Base-by-base conservation (phyloP, 2,888 invertebrate species). In the Drosophila flavopinicola region DNA sequence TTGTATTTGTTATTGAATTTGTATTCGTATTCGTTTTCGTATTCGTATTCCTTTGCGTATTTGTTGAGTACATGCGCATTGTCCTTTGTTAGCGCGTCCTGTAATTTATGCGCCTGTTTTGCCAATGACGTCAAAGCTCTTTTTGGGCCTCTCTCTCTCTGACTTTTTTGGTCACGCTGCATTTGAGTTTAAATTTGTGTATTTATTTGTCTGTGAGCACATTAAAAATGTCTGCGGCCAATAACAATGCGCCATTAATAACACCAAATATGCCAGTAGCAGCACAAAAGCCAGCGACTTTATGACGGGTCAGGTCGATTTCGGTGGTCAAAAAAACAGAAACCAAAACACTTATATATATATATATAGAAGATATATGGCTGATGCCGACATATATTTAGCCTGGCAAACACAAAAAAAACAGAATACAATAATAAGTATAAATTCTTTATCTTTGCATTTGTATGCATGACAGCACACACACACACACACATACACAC, bases 291-390 rank as follows among this genome's bases (percentile, higher is more conserved):
- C 35, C 65, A 27, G 7, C 37, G 10, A 38, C 71, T 77, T 80
- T 82, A 75, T 77, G 77, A 77, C 35, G 73, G 79, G 82, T 73
- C 83, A 82, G 79, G 79, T 78, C 75, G 58, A 69, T 47, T 60
- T 63, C 42, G 58, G 66, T 64, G 75, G 75, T 65, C 67, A 66
- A 64, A 52, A 52, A 35, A 29, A 9, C 24, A 69, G 13, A 59
- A 32, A n/a, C n/a, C n/a, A n/a, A 60, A 42, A 42, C 41, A 42
- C 27, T 39, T 49, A 58, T 38, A 41, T 33, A 38, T 38, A 15
- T n/a, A 11, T 37, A 10, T 24, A 24, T 11, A 6, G 25, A 13
- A n/a, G 20, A 45, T 39, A 27, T 57, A 48, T 42, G 52, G 30
- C 39, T 27, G 29, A 29, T 13, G 41, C 29, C 6, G 32, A 25